These are phyloP conservation scores for Myiozetetes cayanensis DNA, from an alignment of 2,113 vertebrate genomes.

Conservation along the genomic window DNA sequence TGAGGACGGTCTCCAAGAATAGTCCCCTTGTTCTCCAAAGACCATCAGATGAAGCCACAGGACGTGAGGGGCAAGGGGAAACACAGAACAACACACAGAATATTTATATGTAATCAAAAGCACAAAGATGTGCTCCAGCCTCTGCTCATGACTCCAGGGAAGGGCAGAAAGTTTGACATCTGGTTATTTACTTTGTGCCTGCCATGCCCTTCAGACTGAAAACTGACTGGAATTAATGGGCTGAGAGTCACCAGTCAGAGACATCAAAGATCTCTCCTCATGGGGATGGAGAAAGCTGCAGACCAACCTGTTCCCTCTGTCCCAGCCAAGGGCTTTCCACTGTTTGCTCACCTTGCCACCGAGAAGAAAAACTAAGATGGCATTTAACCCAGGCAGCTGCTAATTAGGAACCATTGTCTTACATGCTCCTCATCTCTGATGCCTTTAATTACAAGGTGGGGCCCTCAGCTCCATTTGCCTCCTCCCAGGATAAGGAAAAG, in stretches of 20 bases:
- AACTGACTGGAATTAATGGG: neutral
- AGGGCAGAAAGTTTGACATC: neutral
- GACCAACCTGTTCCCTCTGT: neutral
- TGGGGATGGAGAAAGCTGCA: neutral
- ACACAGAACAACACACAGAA: neutral
- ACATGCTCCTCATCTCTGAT: neutral
- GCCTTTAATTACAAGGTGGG: slow-evolving; percentile 6
- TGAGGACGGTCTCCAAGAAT: slow-evolving; percentile 15
- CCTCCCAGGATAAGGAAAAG: neutral
- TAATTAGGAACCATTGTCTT: neutral
- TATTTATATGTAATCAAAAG: neutral
- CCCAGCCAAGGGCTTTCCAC: neutral
- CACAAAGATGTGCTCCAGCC: neutral
- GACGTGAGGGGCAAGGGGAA: neutral
- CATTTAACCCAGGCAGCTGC: neutral
- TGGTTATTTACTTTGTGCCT: neutral
- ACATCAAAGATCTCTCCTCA: neutral
- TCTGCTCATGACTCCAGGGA: neutral
- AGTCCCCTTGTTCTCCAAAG: neutral
- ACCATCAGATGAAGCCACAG: neutral
- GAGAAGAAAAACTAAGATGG: neutral
- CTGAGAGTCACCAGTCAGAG: neutral
- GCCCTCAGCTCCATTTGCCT: neutral
- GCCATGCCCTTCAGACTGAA: neutral
- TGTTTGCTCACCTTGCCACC: neutral